Percentiles rank a stretch among this genome's conserved stretches.
Conservation (phyloP, 1,140 invertebrate genomes). For the Druon quercuslanigerum region DNA sequence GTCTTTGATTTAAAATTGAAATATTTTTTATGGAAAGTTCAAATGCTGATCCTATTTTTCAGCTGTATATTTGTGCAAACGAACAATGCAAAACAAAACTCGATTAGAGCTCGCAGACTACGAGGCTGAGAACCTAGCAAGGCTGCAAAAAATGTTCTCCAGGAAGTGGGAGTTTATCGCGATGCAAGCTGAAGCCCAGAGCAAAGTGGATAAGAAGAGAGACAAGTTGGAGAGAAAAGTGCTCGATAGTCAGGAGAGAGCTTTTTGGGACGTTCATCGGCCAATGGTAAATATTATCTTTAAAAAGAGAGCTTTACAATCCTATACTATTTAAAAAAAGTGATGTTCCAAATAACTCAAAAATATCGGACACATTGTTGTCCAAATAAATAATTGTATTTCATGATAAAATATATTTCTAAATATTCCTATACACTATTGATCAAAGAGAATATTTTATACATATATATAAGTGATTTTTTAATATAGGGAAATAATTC, state of each 20-base stretch:
- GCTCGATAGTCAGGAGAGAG: conserved; percentile 98
- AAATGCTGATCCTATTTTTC: conserved; percentile 41
- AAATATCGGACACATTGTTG: too few species aligned
- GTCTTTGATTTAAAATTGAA: conserved; percentile 6
- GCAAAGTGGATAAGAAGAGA: conserved; percentile 98
- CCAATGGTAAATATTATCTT: conserved; percentile 85
- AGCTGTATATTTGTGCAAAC: conserved; percentile 99
- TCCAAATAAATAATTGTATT: too few species aligned
- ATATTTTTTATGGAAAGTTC: not conserved
- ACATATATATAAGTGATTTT: too few species aligned
- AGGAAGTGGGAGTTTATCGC: conserved; percentile 99
- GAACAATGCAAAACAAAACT: conserved; percentile 99
- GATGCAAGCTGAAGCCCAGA: conserved; percentile 94
- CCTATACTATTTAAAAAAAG: too few species aligned
- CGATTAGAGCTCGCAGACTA: conserved; percentile 97
- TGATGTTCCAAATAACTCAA: too few species aligned
- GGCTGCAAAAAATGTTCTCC: conserved; percentile 99
- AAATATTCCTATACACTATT: too few species aligned
- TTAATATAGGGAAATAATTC: too few species aligned
- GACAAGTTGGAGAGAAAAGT: conserved; percentile 99
- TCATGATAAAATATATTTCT: too few species aligned
- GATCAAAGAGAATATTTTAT: too few species aligned
- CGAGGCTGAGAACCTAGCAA: conserved; percentile 97
- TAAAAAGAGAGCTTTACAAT: not conserved
- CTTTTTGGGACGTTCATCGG: conserved; percentile 99